Conservation (phyloP, 2,888 invertebrate species). For the Torymus texanus region DNA sequence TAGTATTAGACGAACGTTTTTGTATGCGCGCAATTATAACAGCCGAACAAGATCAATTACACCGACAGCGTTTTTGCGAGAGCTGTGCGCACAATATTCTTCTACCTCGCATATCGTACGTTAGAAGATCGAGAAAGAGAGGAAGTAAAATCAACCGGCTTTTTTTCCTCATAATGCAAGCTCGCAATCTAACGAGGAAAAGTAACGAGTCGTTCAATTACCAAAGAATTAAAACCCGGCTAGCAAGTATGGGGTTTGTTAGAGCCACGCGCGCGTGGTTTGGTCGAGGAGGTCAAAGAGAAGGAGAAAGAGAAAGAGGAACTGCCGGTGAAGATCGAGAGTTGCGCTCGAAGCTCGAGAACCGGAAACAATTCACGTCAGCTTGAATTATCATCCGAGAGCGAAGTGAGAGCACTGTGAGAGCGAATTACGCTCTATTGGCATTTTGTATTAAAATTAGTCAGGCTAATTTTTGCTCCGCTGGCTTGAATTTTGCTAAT, state of each 20-base stretch:
- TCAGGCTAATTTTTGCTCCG: neutral
- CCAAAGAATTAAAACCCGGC: slow-evolving; percentile 10
- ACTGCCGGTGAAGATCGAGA: neutral
- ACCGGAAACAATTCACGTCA: slow-evolving; percentile 8
- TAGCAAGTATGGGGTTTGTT: neutral
- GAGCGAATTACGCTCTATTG: neutral
- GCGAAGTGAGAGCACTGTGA: neutral
- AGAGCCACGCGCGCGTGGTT: neutral
- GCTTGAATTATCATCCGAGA: slow-evolving; percentile 12
- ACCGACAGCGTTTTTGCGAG: too few relatives aligned
- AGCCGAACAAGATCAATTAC: too few relatives aligned
- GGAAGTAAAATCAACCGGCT: too few relatives aligned
- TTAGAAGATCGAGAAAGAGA: too few relatives aligned
- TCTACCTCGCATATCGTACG: too few relatives aligned
- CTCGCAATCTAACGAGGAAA: neutral
- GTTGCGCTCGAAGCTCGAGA: too few relatives aligned
- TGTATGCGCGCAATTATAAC: too few relatives aligned
- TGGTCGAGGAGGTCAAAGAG: neutral
- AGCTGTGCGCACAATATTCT: too few relatives aligned
- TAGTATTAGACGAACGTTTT: too few relatives aligned
- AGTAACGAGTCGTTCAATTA: slow-evolving; percentile 24
- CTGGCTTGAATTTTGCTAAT: too few relatives aligned
- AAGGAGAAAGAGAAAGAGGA: neutral
- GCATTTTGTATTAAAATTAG: neutral
- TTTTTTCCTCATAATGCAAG: neutral